phyloP scores from a whole-genome alignment of 2,113 vertebrate genomes.

The Cardinalis cardinalis region DNA sequence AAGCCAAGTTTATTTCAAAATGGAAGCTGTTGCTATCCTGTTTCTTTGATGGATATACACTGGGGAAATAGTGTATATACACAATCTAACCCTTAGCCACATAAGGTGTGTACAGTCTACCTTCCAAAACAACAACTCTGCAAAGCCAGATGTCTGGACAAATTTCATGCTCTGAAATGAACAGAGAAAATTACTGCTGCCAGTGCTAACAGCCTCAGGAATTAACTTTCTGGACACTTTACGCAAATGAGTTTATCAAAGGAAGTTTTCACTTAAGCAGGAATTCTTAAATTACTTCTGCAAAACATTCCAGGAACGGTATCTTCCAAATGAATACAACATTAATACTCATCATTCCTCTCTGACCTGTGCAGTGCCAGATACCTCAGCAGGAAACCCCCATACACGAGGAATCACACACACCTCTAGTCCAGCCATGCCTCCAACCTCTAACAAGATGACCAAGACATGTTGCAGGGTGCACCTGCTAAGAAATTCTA shows the following conservation, averaged over 20 bases:
- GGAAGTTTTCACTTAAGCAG: not conserved
- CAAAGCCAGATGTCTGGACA: not conserved
- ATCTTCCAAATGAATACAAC: not conserved
- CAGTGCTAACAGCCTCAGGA: not conserved
- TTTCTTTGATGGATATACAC: not conserved
- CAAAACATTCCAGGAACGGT: not conserved
- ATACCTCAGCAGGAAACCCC: not conserved
- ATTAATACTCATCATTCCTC: not conserved
- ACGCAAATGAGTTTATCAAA: not conserved
- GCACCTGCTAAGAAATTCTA: not conserved
- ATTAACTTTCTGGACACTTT: not conserved
- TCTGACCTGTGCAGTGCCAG: not conserved
- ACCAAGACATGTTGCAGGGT: not conserved
- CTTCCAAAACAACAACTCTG: not conserved
- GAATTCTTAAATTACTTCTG: not conserved
- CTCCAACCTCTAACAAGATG: not conserved
- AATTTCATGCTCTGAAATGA: not conserved
- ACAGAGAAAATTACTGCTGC: not conserved
- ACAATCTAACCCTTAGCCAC: not conserved
- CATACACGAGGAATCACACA: too few species aligned
- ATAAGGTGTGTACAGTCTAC: too few species aligned
- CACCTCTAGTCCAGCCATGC: accelerated
- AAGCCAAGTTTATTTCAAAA: not conserved
- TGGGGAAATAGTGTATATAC: not conserved
- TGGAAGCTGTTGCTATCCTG: not conserved